phyloP scores from a whole-genome alignment of 2,888 invertebrate species.

The Amorpha juglandis region DNA sequence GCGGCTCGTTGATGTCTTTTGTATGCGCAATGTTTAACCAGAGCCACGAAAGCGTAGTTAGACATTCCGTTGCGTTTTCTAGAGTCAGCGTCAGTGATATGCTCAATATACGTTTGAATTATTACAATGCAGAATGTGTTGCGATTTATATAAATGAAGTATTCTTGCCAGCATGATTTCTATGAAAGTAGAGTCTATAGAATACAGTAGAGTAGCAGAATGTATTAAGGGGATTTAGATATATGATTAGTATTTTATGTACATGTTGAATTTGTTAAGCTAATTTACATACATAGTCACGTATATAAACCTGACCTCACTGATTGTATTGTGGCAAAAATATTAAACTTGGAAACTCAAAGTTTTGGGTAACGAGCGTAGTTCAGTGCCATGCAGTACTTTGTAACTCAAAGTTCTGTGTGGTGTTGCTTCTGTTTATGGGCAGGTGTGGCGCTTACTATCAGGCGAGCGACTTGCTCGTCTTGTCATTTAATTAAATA shows the following conservation, averaged over 20 bases:
- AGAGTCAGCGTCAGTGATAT: slow-evolving; percentile 35
- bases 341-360: too few relatives aligned
- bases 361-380: too few relatives aligned
- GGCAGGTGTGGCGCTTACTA: too few relatives aligned
- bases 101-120: slow-evolving; percentile 20
- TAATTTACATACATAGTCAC: neutral
- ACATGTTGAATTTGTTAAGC: neutral
- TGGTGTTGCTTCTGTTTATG: too few relatives aligned
- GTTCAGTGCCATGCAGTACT: too few relatives aligned
- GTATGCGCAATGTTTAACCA: slow-evolving; percentile 50
- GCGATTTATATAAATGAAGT: slow-evolving; percentile 16
- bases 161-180: slow-evolving; percentile 9
- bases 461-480: too few relatives aligned
- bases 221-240: neutral
- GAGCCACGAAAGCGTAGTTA: slow-evolving; percentile 52
- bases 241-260: neutral
- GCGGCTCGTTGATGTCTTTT: slow-evolving; percentile 74
- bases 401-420: too few relatives aligned
- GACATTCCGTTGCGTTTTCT: slow-evolving; percentile 47
- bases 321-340: neutral
- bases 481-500: too few relatives aligned
- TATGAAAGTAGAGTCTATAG: slow-evolving; percentile 8
- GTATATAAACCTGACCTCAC: neutral
- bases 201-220: neutral
- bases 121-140: slow-evolving; percentile 19